These are phyloP conservation scores for Clostera curtula DNA, from an alignment of 2,888 invertebrate species.

Conservation along the genomic window DNA sequence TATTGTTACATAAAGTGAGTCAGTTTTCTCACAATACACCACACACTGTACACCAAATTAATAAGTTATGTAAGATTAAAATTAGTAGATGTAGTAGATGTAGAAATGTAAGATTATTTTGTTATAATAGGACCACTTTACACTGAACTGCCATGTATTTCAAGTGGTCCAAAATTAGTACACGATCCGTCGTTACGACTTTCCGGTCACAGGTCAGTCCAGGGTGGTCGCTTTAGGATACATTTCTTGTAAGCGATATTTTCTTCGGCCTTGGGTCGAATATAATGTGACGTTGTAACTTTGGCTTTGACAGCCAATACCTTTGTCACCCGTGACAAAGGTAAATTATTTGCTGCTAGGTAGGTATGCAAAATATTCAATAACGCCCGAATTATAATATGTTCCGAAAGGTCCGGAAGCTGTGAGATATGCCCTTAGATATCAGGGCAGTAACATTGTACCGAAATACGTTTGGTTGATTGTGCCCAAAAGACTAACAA, in stretches of 20 bases:
- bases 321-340: constrained; percentile 43
- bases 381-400: background rate
- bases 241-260: constrained; percentile 57
- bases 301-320: constrained; percentile 57
- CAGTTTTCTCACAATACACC: background rate
- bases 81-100: constrained; percentile 1
- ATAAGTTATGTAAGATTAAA: background rate
- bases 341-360: constrained; percentile 30
- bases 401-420: background rate
- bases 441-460: no score
- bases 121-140: constrained; percentile 40
- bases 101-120: constrained; percentile 36
- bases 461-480: no score
- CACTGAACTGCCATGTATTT: constrained; percentile 14
- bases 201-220: constrained; percentile 25
- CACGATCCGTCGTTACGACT: constrained; percentile 8
- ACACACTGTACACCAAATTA: background rate
- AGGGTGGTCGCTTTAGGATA: constrained; percentile 36
- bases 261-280: constrained; percentile 32
- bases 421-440: no score
- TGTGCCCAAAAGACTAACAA: no score
- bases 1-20: no score
- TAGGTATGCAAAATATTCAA: constrained; percentile 13
- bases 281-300: constrained; percentile 44
- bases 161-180: constrained; percentile 4